These are phyloP conservation scores for Rallus crepitans DNA, from an alignment of 2,797 vertebrate species.

Conservation along the genomic window DNA sequence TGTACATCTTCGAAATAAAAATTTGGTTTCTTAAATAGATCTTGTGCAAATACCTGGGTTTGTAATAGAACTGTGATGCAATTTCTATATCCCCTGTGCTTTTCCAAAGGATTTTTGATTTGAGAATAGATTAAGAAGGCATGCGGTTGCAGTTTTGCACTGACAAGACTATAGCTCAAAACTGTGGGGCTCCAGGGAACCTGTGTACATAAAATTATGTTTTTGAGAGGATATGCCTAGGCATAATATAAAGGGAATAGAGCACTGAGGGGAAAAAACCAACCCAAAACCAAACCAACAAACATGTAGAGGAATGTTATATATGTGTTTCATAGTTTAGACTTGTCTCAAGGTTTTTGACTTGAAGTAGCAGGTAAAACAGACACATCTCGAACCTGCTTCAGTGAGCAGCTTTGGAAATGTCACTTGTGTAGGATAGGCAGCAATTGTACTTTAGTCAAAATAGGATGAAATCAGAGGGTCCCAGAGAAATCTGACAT, in stretches of 20 bases:
- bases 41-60: not conserved
- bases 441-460: not conserved
- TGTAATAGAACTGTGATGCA: not conserved
- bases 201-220: rapidly evolving
- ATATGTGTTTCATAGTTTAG: not conserved
- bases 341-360: not conserved
- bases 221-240: not conserved
- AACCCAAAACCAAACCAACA: not conserved
- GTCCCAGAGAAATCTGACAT: constrained; percentile 50
- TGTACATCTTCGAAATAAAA: not conserved
- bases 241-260: not conserved
- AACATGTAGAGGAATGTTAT: not conserved
- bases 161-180: not conserved
- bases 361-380: not conserved
- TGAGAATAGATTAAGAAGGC: not conserved
- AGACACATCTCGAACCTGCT: rapidly evolving
- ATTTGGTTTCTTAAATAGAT: not conserved
- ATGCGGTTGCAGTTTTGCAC: not conserved
- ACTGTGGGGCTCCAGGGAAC: not conserved
- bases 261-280: not conserved
- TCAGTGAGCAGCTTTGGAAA: not conserved
- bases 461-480: constrained; percentile 51
- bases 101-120: not conserved
- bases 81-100: not conserved
- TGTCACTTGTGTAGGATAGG: not conserved